Evolutionary conservation across 2,888 invertebrate species (phyloP).

Genomic region (Drosophila antonietae): DNA sequence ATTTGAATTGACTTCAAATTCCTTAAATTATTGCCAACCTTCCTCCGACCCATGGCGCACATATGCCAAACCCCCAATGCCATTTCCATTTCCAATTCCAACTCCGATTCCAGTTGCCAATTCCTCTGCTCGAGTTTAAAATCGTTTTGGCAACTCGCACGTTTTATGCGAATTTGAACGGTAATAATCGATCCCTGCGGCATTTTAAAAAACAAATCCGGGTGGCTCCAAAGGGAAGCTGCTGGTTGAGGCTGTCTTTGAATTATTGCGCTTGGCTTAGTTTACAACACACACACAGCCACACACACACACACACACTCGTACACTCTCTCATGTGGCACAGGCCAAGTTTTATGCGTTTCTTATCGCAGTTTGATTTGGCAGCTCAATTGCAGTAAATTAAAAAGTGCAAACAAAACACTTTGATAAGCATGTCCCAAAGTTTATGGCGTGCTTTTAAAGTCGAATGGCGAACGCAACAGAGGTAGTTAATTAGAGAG

Average conservation of each 20-base stretch:
- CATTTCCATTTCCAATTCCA: conserved; percentile 14
- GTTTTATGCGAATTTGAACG: conserved; percentile 85
- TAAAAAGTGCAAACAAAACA: conserved; percentile 82
- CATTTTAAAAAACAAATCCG: conserved; percentile 85
- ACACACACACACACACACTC: conserved; percentile 44
- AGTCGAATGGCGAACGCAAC: background rate
- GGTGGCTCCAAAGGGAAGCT: conserved; percentile 8
- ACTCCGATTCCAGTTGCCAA: conserved; percentile 13
- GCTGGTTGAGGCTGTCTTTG: conserved; percentile 36
- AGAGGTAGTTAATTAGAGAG: conserved; percentile 51
- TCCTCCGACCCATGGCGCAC: conserved; percentile 47
- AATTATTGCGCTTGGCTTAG: conserved; percentile 68
- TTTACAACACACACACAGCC: conserved; percentile 51
- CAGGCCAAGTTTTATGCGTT: conserved; percentile 62
- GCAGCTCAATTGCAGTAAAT: conserved; percentile 78
- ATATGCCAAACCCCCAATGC: conserved; percentile 32
- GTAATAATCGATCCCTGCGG: conserved; percentile 85
- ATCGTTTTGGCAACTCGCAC: conserved; percentile 82
- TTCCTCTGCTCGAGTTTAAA: conserved; percentile 61
- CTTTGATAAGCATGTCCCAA: conserved; percentile 64
- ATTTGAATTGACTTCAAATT: conserved; percentile 82
- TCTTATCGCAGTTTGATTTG: conserved; percentile 75
- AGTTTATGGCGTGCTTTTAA: conserved; percentile 70
- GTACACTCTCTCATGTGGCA: conserved; percentile 26
- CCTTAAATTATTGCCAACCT: conserved; percentile 78